Conservation (phyloP, 2,888 invertebrate species). For the Enchytraeus crypticus region DNA sequence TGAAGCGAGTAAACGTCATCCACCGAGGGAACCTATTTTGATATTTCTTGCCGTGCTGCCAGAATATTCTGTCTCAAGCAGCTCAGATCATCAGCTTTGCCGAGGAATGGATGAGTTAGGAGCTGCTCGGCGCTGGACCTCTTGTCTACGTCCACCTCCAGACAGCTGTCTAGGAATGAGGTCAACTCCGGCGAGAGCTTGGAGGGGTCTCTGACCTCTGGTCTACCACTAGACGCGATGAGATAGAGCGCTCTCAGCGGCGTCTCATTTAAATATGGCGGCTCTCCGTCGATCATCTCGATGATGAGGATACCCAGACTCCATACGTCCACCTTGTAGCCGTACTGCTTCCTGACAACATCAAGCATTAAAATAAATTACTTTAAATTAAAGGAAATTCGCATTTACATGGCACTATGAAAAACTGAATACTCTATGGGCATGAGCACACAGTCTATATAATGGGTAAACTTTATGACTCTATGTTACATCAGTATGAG, state of each 20-base stretch:
- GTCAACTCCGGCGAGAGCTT: constrained; percentile 89
- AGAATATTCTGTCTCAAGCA: constrained; percentile 86
- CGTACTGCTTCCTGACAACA: constrained; percentile 93
- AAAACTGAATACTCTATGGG: no score
- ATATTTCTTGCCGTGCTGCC: constrained; percentile 42
- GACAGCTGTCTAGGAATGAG: constrained; percentile 61
- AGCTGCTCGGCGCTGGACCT: constrained; percentile 53
- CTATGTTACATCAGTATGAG: no score
- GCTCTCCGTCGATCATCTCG: constrained; percentile 99
- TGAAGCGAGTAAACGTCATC: no score
- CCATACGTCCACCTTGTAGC: constrained; percentile 94
- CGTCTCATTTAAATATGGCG: constrained; percentile 97
- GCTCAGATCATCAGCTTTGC: constrained; percentile 87
- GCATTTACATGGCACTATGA: no score
- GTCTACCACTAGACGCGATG: constrained; percentile 97
- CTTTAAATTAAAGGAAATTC: no score
- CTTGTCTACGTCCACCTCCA: constrained; percentile 56
- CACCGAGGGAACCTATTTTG: constrained; percentile 16
- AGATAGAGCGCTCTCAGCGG: constrained; percentile 86
- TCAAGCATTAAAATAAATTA: no score
- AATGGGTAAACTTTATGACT: no score
- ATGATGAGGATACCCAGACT: constrained; percentile 99
- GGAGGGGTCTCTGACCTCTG: constrained; percentile 95
- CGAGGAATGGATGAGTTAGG: constrained; percentile 81
- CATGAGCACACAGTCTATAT: no score